Evolutionary conservation across 2,888 invertebrate genomes (phyloP).

Genomic region (Keiferia lycopersicella): DNA sequence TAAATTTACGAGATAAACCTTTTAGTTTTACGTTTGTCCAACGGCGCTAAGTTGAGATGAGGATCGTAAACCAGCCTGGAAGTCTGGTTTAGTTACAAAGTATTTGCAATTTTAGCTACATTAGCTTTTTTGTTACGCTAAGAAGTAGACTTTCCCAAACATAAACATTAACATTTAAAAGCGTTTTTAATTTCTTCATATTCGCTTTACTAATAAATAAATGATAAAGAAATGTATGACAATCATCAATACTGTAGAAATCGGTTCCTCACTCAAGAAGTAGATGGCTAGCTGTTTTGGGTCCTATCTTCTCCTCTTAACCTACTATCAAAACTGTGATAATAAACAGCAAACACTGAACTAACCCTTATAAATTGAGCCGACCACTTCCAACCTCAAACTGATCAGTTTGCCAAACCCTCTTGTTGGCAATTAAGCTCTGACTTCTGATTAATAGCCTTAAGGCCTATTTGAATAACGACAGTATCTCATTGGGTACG

Average conservation of each 20-base stretch:
- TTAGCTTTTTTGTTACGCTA: neutral
- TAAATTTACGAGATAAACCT: slow-evolving; percentile 15
- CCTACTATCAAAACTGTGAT: neutral
- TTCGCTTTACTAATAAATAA: no score
- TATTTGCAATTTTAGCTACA: no score
- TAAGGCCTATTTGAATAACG: no score
- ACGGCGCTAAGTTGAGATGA: slow-evolving; percentile 21
- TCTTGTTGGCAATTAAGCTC: slow-evolving; percentile 7
- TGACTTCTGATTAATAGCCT: slow-evolving; percentile 21
- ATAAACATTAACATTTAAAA: no score
- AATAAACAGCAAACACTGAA: slow-evolving; percentile 4
- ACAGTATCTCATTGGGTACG: no score
- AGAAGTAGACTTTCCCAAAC: no score
- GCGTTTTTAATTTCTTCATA: no score
- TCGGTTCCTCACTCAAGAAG: no score
- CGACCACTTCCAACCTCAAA: slow-evolving; percentile 10
- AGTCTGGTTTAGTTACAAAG: slow-evolving; percentile 1
- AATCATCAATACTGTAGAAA: no score
- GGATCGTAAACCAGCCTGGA: slow-evolving; percentile 12
- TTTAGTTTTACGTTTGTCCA: slow-evolving; percentile 30
- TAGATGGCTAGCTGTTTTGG: no score
- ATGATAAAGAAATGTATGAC: no score
- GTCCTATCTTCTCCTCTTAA: no score
- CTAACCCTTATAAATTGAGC: slow-evolving; percentile 7
- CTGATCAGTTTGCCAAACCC: slow-evolving; percentile 10